A percentile compares a stretch with the other conserved stretches of the same genome.
phyloP scores from a whole-genome alignment of 2,797 vertebrate species.

The Paguma larvata region DNA sequence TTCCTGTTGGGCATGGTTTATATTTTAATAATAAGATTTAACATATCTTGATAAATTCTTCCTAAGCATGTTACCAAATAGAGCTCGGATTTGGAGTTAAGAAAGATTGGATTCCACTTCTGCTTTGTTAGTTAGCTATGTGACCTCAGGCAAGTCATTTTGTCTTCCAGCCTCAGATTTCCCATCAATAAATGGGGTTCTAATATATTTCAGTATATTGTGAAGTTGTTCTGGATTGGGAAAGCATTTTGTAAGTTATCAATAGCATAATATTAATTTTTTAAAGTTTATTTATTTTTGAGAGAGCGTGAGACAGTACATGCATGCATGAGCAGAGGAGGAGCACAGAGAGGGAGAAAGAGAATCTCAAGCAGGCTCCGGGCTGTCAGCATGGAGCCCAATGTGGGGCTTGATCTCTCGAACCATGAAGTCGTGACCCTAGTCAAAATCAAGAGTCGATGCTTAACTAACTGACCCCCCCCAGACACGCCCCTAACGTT shows the following conservation, averaged over 20 bases:
- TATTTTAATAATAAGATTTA: slow-evolving; percentile 5
- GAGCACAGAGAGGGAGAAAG: too few relatives aligned
- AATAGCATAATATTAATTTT: slow-evolving; percentile 4
- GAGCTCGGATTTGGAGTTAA: slow-evolving; percentile 48
- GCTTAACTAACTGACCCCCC: too few relatives aligned
- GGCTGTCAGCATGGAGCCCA: too few relatives aligned
- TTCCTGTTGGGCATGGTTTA: slow-evolving; percentile 22
- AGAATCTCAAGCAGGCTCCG: too few relatives aligned
- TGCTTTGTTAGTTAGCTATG: background rate
- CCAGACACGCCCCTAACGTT: background rate
- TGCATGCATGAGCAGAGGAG: too few relatives aligned
- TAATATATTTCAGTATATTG: background rate
- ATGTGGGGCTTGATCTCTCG: too few relatives aligned
- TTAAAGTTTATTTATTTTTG: too few relatives aligned
- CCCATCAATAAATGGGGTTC: background rate
- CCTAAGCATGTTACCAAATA: background rate
- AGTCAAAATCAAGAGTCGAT: too few relatives aligned
- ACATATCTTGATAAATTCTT: slow-evolving; percentile 25
- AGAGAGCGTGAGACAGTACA: too few relatives aligned
- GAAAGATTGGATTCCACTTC: slow-evolving; percentile 4
- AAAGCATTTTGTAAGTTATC: slow-evolving; percentile 13
- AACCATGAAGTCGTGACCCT: too few relatives aligned
- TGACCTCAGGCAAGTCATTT: background rate
- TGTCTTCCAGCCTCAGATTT: slow-evolving; percentile 50
- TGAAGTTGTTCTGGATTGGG: slow-evolving; percentile 1